Percentiles rank a stretch among this genome's conserved stretches.
phyloP scores from a whole-genome alignment of 2,113 vertebrate species.

The human region GRCh38 chr11:86034001-86034500 shows the following conservation, averaged over 20 bases:
- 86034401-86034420: conserved; percentile 46
- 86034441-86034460: neutral
- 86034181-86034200: conserved; percentile 44
- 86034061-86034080: conserved; percentile 12
- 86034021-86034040: conserved; percentile 23
- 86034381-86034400: neutral
- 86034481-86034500: neutral
- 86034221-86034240: neutral
- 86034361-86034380: conserved; percentile 22
- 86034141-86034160: conserved; percentile 10
- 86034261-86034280: neutral
- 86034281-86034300: conserved; percentile 5
- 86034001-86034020: neutral
- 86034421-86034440: conserved; percentile 35
- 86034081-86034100: neutral
- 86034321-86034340: conserved; percentile 30
- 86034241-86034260: neutral
- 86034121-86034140: neutral
- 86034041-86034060: conserved; percentile 35
- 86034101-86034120: neutral
- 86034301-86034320: neutral
- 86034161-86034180: neutral
- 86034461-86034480: conserved; percentile 16
- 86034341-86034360: conserved; percentile 58
- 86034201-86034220: neutral